Evolutionary conservation across 2,113 vertebrate genomes (phyloP), one percentile per base, ranked within the genome.

Genomic region (Xiphophorus hellerii): DNA sequence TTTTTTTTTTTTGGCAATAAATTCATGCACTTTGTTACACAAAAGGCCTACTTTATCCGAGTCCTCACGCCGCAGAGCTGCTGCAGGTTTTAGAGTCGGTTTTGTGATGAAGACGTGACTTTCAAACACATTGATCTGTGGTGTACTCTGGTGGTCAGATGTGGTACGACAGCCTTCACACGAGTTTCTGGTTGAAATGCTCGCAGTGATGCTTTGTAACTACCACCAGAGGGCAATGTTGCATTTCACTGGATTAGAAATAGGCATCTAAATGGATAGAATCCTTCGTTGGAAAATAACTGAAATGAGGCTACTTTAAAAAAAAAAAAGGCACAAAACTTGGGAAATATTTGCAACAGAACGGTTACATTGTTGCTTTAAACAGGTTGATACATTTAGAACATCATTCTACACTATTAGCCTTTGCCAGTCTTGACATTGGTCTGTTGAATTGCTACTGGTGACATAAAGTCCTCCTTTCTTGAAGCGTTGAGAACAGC

Each of bases 181-280:
- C 60, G 4, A 22, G 22, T 58, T 58, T n/a, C 51, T 25, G 3
- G 3, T 2, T 12, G 0, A 14, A 62, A 17, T 2, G 12, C 35
- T 4, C 14, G 14, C 6, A 84, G 84, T 75, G 63, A 29, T 77
- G 42, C 60, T 13, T 33, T 17, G 8, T 15, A 61, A 7, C 14
- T 65, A 37, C 87, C 92, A 73, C 73, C 54, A 89, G 88, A 87
- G 83, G 5, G 71, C 62, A 31, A 75, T 86, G 73, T 74, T 89
- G 82, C 10, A 15, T 33, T 66, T 54, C 22, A 33, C n/a, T 39
- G 4, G 8, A 82, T n/a, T 20, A 6, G 20, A 48, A 48, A 48
- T 58, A n/a, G 6, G 9, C 20, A 22, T 58, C 3, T 25, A n/a
- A 25, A 58, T 25, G 9, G 22, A 58, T 25, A 58, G 22, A 11